Evolutionary conservation across 2,113 vertebrate genomes (phyloP), one percentile per base, ranked within the genome.

Genomic region (Serinus canaria): DNA sequence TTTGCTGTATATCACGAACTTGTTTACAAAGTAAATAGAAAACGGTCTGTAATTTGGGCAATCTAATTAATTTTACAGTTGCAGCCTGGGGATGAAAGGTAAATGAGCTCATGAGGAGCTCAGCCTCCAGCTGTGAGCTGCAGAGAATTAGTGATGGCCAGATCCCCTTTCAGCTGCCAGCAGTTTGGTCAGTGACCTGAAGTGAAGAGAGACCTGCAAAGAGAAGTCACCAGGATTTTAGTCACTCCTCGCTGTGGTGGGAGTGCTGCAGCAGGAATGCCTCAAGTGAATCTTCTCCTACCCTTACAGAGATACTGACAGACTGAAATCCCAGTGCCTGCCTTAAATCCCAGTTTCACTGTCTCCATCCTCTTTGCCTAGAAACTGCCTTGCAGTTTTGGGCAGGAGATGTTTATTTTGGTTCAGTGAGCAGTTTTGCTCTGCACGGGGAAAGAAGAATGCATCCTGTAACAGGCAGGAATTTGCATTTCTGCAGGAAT

Each of bases 21-120:
- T 92, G 75, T 96, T 95, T 95, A 90, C 85, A n/a, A 91, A 80
- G 87, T 90, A 97, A 97, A 96, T 62, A 95, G 55, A 75, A 43
- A 64, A 67, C 1, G 0, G 66, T 53, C 87, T 96, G 84, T 94
- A 96, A 96, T 96, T 96, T 90, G 62, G 78, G 56, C 27, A 30
- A 92, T 86, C 88, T 89, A 93, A 95, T 94, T 94, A 93, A 96
- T 92, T 74, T 78, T 8, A 91, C 27, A 55, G 59, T 84, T 92
- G 78, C 82, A 95, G 69, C 37, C 72, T 7, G 44, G 63, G 94
- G 78, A 95, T 91, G 90, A 95, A 95, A 97, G 81, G 75, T 94
- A 89, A 89, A 92, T 33, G 83, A 90, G 73, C 88, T 86, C 49
- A 35, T 30, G 49, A 83, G 83, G 67, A 86, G 62, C 50, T 95